These are phyloP conservation scores for Tragelaphus scriptus DNA, from an alignment of 2,113 vertebrate species.

Conservation along the genomic window DNA sequence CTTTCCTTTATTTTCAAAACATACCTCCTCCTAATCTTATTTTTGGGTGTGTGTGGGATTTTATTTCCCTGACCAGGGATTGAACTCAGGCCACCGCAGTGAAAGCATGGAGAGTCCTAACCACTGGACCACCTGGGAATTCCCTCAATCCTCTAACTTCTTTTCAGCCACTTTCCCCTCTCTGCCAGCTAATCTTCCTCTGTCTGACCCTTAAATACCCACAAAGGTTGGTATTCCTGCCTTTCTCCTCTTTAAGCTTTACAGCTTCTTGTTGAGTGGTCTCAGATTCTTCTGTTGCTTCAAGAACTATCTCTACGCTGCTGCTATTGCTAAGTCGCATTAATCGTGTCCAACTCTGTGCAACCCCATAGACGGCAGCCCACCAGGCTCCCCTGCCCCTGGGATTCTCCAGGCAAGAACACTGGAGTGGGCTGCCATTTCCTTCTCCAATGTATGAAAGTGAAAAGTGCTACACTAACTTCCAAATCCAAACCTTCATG, in stretches of 20 bases:
- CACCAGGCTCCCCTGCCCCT: too few relatives aligned
- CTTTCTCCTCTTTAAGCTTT: background rate
- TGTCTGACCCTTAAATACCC: background rate
- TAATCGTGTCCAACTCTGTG: too few relatives aligned
- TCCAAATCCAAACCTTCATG: too few relatives aligned
- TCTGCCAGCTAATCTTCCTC: background rate
- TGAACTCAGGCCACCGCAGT: background rate
- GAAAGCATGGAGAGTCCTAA: background rate
- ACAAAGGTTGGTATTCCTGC: background rate
- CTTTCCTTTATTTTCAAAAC: constrained; percentile 9
- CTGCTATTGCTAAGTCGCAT: too few relatives aligned
- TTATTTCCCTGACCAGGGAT: background rate
- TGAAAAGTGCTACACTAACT: too few relatives aligned
- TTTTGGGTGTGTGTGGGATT: background rate
- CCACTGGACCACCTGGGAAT: background rate
- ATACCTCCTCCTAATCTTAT: background rate
- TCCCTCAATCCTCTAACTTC: background rate
- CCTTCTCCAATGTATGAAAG: too few relatives aligned
- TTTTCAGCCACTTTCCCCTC: background rate
- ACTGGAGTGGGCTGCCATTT: too few relatives aligned
- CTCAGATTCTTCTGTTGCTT: background rate
- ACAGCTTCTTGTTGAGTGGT: background rate
- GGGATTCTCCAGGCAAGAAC: too few relatives aligned
- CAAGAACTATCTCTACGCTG: background rate
- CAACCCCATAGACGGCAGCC: too few relatives aligned